Evolutionary conservation across 1,140 invertebrate species (phyloP).

Genomic region (Calliopsis andreniformis): DNA sequence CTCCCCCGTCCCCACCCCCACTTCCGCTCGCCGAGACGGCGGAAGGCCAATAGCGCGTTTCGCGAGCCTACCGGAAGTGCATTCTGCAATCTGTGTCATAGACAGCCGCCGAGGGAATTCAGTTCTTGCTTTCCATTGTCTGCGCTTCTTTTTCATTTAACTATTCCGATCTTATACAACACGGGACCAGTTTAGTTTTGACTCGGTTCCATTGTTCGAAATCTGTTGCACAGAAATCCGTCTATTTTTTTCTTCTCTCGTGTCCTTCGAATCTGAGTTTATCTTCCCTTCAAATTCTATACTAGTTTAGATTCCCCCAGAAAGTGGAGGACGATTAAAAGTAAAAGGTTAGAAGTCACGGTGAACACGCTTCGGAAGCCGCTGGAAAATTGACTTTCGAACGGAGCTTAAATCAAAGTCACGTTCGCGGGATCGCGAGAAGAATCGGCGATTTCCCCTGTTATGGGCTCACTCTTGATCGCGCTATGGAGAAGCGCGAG

Average conservation of each 20-base stretch:
- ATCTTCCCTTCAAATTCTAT: too few species aligned
- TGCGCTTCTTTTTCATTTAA: too few species aligned
- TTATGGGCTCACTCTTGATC: slow-evolving; percentile 27
- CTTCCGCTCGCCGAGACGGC: slow-evolving; percentile 30
- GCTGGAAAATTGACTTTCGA: slow-evolving; percentile 64
- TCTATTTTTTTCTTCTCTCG: too few species aligned
- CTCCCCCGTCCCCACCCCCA: background rate
- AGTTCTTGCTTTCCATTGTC: background rate
- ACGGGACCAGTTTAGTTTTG: too few species aligned
- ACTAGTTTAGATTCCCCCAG: background rate
- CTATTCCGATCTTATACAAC: background rate
- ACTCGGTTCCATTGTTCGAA: too few species aligned
- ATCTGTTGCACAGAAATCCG: too few species aligned
- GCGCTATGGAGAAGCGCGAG: slow-evolving; percentile 50
- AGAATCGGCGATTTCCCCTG: slow-evolving; percentile 72
- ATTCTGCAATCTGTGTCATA: slow-evolving; percentile 31
- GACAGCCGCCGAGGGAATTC: background rate
- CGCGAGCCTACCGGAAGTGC: slow-evolving; percentile 22
- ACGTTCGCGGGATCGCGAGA: slow-evolving; percentile 56
- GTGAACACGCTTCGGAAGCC: too few species aligned
- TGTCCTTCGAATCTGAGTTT: too few species aligned
- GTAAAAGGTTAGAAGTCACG: slow-evolving; percentile 3
- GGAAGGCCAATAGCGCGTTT: slow-evolving; percentile 24
- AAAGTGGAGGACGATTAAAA: slow-evolving; percentile 13
- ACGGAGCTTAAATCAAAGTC: slow-evolving; percentile 50